Evolutionary conservation across 2,113 vertebrate genomes (phyloP), one percentile per base, ranked within the genome.

Genomic region (Piaya cayana): DNA sequence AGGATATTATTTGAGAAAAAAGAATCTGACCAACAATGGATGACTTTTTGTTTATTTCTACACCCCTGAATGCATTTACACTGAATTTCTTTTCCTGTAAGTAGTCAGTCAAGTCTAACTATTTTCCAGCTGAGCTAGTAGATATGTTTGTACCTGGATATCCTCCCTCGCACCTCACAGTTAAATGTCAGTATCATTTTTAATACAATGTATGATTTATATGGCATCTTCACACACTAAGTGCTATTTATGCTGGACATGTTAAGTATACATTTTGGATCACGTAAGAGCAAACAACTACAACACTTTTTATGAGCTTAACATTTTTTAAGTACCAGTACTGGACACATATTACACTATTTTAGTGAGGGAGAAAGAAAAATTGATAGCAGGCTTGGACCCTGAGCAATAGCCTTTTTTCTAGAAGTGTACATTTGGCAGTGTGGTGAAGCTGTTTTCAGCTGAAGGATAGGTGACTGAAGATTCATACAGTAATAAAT

Each of bases 1-100:
- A 90, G 75, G 50, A 42, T 87, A 89, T 93, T 75, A 60, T 82
- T 95, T 76, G 29, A 36, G 37, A 65, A 94, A 94, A 89, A 72
- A 15, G 5, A 62, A 76, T 85, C 84, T 91, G 55, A 79, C 27
- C 39, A 62, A 56, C 36, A 2, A 4, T 25, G 23, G 29, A 55
- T 58, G 71, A 30, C 32, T 86, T 63, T 63, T 82, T 94, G 43
- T 84, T 90, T 82, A 74, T 67, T 90, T 82, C 64, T 36, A 55
- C 32, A 19, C 37, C 63, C 75, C 49, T 52, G 34, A 72, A 88
- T 77, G 50, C 26, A 65, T n/a, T 78, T 71, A 77, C 17, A 75
- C 23, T 16, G 30, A 27, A 76, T 82, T 93, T 88, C 17, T 92
- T 78, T 81, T 90, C 79, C 59, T 89, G 8, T 18, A 76, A 69